Evolutionary conservation across 1,140 invertebrate species (phyloP), one percentile per base, ranked within the genome.

Genomic region (Aporrectodea caliginosa): DNA sequence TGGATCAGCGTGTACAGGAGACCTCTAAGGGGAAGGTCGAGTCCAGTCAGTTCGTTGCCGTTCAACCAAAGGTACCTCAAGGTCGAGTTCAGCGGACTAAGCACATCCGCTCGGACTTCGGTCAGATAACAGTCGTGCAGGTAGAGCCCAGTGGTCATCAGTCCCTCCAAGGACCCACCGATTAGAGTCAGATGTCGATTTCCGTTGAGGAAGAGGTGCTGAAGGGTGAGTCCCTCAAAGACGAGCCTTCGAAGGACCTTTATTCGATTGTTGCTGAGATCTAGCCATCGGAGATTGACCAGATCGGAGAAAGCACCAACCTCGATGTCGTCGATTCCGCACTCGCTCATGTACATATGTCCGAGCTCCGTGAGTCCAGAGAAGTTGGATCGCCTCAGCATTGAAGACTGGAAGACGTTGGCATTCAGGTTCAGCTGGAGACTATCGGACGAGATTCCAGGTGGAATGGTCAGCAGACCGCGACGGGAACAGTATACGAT

Each of bases 231-330:
- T 22, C 86, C 86, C n/a, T 85, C 82, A 80, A 88, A 88, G 58
- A 86, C 86, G 78, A 82, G 85, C 71, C 87, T 86, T 16, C 84
- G 82, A 22, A 88, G 82, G 2, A 83, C 83, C 68, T 82, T 81
- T 1, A 88, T 83, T n/a, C 84, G 83, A 79, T 88, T 88, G 81
- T 86, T 85, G 77, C 86, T 87, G 33, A 88, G 79, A 79, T 87
- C 87, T 35, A 88, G 75, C 86, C 86, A 87, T 81, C 84, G 83
- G n/a, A 88, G 78, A 29, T 85, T 84, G 0, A 78, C 80, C 33
- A 87, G 81, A 70, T 87, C 85, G 29, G 82, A 72, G 80, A 88
- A 88, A 2, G 86, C 85, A 75, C 86, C 86, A 33, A 85, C 82
- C 34, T 84, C 82, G 31, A 88, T 85, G 14, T 82, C 83, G 77